Evolutionary conservation across 2,888 invertebrate genomes (phyloP).

Genomic region (Poecilus cupreus): DNA sequence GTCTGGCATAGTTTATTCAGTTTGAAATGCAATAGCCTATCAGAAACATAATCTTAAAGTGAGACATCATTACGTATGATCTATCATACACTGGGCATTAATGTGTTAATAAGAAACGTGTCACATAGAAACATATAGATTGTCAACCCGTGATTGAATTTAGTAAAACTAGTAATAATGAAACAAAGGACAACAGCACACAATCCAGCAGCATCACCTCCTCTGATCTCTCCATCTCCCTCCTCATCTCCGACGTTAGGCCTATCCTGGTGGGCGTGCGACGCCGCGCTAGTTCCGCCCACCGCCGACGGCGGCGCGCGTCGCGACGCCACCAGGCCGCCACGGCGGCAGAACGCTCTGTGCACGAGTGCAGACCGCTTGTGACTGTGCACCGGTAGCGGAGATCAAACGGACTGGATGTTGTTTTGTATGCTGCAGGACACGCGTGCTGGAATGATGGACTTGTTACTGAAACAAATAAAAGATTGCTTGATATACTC

Average conservation of each 20-base stretch:
- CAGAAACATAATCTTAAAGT: too few relatives aligned
- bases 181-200: not conserved
- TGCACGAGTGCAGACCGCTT: not conserved
- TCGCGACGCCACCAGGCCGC: not conserved
- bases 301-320: conserved; percentile 44
- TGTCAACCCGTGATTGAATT: not conserved
- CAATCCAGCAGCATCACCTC: not conserved
- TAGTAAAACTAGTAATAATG: too few relatives aligned
- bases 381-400: not conserved
- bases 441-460: too few relatives aligned
- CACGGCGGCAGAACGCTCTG: not conserved
- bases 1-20: too few relatives aligned
- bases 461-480: too few relatives aligned
- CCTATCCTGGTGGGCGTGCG: conserved; percentile 45
- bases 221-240: not conserved
- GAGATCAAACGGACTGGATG: not conserved
- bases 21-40: too few relatives aligned
- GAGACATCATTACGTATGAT: too few relatives aligned
- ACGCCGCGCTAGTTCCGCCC: conserved; percentile 49
- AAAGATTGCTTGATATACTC: too few relatives aligned
- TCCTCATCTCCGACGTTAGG: conserved; percentile 20
- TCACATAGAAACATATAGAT: not conserved
- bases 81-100: too few relatives aligned
- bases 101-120: too few relatives aligned
- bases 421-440: not conserved